Conservation (phyloP, 2,113 vertebrate genomes). For the Gyps fulvus region DNA sequence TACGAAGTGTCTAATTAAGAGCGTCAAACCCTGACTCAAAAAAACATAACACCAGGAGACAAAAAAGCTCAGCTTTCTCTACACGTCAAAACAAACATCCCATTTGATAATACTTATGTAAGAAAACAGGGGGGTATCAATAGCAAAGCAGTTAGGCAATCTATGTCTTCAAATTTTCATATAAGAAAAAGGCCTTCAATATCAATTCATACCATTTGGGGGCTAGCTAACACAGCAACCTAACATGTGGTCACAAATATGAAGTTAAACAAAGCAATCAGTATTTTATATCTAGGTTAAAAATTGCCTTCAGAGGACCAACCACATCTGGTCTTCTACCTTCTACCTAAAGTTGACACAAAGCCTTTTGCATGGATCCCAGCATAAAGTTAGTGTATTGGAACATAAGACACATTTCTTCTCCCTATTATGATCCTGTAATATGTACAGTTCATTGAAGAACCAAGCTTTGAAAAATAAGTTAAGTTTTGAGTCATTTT, state of each 20-base stretch:
- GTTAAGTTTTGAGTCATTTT: not conserved
- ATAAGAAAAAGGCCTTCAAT: not conserved
- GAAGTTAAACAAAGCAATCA: not conserved
- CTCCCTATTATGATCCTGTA: not conserved
- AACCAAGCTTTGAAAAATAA: not conserved
- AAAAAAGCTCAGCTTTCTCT: not conserved
- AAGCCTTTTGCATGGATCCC: not conserved
- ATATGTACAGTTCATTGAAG: not conserved
- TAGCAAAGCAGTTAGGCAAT: not conserved
- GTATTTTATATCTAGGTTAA: not conserved
- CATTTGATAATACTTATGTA: not conserved
- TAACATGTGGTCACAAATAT: not conserved
- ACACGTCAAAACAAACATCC: not conserved
- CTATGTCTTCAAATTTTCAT: not conserved
- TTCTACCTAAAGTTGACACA: not conserved
- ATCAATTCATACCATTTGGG: not conserved
- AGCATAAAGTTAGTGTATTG: not conserved
- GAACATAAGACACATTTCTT: not conserved
- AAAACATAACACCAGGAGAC: not conserved
- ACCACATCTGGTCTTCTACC: not conserved
- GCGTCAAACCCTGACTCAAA: not conserved
- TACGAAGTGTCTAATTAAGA: not conserved
- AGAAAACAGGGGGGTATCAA: not conserved
- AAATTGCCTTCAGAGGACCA: not conserved
- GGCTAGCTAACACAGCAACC: not conserved